Evolutionary conservation across 2,113 vertebrate species (phyloP).

Genomic region (Tachysurus fulvidraco): DNA sequence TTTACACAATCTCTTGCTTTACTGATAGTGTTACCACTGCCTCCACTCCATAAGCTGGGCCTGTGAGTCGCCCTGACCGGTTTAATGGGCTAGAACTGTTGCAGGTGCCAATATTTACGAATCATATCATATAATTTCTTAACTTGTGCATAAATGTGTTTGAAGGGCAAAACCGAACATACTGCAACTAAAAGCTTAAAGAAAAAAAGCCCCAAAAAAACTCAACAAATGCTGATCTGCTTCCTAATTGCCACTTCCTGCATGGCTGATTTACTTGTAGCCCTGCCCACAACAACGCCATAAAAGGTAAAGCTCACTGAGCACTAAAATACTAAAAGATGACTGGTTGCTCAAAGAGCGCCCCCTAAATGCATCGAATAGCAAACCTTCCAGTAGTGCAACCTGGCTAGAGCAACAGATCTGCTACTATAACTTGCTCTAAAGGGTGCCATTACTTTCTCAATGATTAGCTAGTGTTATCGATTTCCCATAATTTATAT

Average conservation of each 20-base stretch:
- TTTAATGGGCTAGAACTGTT: background rate
- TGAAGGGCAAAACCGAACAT: background rate
- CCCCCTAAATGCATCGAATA: no score
- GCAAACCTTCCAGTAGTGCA: background rate
- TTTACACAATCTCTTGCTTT: constrained; percentile 14
- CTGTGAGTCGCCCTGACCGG: background rate
- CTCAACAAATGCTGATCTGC: background rate
- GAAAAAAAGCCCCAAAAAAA: background rate
- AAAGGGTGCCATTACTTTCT: background rate
- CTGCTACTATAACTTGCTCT: background rate
- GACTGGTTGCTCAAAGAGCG: background rate
- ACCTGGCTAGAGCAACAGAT: background rate
- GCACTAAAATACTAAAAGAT: background rate
- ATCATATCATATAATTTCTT: background rate
- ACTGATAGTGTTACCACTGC: constrained; percentile 13
- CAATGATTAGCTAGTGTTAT: background rate
- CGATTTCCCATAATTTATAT: no score
- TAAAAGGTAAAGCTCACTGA: background rate
- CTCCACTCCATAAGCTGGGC: background rate
- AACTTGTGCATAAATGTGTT: background rate
- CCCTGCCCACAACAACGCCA: background rate
- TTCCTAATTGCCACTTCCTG: background rate
- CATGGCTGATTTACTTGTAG: no score
- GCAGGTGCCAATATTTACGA: background rate
- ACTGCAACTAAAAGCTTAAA: background rate